Conservation (phyloP, 2,888 invertebrate species). For the Automeris io region DNA sequence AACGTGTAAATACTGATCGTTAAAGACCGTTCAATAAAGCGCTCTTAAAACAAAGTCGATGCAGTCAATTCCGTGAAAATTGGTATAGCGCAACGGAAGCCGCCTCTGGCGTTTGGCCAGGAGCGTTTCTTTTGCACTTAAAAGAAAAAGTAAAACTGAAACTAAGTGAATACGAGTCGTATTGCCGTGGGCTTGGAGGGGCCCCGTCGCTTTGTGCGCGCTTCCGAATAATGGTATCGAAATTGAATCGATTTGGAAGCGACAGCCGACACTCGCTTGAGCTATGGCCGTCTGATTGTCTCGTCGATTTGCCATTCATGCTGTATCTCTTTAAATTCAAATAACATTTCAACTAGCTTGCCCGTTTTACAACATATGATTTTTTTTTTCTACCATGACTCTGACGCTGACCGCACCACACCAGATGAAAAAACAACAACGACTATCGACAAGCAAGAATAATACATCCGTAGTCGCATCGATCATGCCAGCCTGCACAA, state of each 20-base stretch:
- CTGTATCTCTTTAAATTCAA: constrained; percentile 2
- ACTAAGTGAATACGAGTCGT: constrained; percentile 14
- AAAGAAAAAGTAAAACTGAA: constrained; percentile 16
- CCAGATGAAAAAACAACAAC: too few species aligned
- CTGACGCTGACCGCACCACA: too few species aligned
- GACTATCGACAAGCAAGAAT: too few species aligned
- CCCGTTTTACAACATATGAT: background rate
- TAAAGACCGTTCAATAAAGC: constrained; percentile 1
- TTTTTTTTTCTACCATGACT: background rate
- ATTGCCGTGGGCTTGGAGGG: constrained; percentile 12
- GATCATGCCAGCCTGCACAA: too few species aligned
- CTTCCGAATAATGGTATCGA: constrained; percentile 7
- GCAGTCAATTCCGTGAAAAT: constrained; percentile 12
- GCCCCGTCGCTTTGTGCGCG: constrained; percentile 6
- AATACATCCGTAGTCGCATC: too few species aligned
- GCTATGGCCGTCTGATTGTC: background rate
- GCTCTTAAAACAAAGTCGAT: constrained; percentile 4
- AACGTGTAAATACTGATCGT: background rate
- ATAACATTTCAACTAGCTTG: background rate
- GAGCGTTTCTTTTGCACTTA: constrained; percentile 12
- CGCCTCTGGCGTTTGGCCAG: constrained; percentile 13
- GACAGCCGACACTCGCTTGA: constrained; percentile 12
- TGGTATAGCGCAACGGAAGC: constrained; percentile 10
- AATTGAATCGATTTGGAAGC: constrained; percentile 14
- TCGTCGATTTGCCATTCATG: background rate